These are phyloP conservation scores for Tupaia chinensis DNA, from an alignment of 2,113 vertebrate species.

Conservation along the genomic window DNA sequence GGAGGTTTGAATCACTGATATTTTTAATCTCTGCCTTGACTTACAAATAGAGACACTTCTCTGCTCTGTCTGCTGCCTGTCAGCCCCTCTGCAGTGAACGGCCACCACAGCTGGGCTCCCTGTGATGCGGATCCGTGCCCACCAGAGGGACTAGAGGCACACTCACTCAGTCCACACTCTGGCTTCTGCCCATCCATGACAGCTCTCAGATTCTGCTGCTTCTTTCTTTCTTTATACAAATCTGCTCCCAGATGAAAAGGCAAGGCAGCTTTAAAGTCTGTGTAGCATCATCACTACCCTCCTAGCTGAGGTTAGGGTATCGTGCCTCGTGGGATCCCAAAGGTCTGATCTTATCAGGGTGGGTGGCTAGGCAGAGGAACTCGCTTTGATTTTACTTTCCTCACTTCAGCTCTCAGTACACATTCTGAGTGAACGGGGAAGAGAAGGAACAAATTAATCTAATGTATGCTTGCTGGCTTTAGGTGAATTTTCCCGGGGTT, in stretches of 20 bases:
- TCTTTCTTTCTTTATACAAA: not conserved
- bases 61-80: not conserved
- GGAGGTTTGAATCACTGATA: not conserved
- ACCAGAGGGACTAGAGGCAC: constrained; percentile 74
- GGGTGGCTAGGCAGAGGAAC: not conserved
- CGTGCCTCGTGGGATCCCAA: not conserved
- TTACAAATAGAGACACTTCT: not conserved
- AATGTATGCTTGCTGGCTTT: constrained; percentile 53
- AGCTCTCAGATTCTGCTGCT: not conserved
- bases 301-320: not conserved
- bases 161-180: not conserved
- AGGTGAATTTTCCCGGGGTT: not conserved
- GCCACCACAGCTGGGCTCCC: constrained; percentile 17
- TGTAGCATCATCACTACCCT: not conserved
- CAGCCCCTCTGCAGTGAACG: not conserved
- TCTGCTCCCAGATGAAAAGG: not conserved
- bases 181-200: not conserved
- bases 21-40: not conserved
- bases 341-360: not conserved
- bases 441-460: not conserved
- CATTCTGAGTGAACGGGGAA: not conserved
- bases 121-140: constrained; percentile 75
- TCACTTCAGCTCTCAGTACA: constrained; percentile 7
- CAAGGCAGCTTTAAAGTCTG: not conserved
- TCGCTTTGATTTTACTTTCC: constrained; percentile 47